phyloP scores from a whole-genome alignment of 92 coral and sea anemone species.

The Pocillopora grandis region DNA sequence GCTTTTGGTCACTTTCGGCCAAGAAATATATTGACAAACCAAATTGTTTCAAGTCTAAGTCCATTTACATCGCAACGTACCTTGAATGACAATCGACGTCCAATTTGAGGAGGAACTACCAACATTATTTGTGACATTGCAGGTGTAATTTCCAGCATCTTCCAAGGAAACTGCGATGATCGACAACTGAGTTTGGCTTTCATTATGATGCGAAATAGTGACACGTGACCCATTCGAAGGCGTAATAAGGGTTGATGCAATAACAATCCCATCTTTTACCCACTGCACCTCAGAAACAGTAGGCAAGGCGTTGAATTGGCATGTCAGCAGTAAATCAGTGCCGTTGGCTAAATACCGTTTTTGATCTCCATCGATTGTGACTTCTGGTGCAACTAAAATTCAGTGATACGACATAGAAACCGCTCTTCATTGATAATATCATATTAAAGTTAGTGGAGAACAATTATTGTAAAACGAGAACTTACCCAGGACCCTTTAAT shows the following conservation, averaged over 20 bases:
- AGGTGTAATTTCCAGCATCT: conserved; percentile 48
- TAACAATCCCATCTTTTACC: neutral
- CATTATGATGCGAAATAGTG: neutral
- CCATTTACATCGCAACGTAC: neutral
- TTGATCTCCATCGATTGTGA: neutral
- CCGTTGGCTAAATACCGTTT: neutral
- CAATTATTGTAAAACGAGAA: no score
- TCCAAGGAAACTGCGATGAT: conserved; percentile 16
- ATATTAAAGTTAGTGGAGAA: no score
- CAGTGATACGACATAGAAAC: no score
- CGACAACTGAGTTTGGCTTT: conserved; percentile 14
- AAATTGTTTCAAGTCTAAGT: no score
- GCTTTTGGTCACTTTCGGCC: no score
- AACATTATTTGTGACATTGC: conserved; percentile 25
- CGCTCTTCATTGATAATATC: no score
- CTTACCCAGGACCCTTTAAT: no score
- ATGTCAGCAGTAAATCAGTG: neutral
- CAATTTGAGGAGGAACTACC: neutral
- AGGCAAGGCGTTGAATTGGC: conserved; percentile 5
- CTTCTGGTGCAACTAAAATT: conserved; percentile 18
- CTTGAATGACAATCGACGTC: neutral
- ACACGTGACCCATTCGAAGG: neutral
- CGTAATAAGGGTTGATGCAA: no score
- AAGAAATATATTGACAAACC: no score
- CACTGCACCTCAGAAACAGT: conserved; percentile 12